A percentile compares a stretch with the other conserved stretches of the same genome.
These are phyloP conservation scores for Agrilus mali DNA, from an alignment of 2,888 invertebrate genomes.

Conservation along the genomic window DNA sequence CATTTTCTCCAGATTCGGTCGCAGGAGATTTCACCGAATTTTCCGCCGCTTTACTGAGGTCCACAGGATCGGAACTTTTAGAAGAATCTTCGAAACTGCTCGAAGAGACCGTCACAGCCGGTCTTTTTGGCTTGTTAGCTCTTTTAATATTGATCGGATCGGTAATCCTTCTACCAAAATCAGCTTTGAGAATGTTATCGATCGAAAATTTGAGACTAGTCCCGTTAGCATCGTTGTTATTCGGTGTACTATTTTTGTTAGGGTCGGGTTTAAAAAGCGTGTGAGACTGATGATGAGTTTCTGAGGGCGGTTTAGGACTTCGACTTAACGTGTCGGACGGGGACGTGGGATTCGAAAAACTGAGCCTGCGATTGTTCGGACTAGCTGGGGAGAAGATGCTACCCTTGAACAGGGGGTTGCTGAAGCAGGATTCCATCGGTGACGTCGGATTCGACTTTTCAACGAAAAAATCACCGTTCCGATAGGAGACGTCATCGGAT, in stretches of 20 bases:
- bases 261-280: conserved; percentile 21
- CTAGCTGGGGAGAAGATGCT: conserved; percentile 19
- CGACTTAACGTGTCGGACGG: conserved; percentile 16
- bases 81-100: conserved; percentile 26
- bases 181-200: conserved; percentile 74
- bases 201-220: conserved; percentile 67
- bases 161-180: conserved; percentile 63
- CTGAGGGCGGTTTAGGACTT: conserved; percentile 19
- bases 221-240: conserved; percentile 24
- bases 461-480: conserved; percentile 16
- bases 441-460: conserved; percentile 22
- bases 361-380: conserved; percentile 14
- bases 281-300: conserved; percentile 17
- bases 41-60: conserved; percentile 29
- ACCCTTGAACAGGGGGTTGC: conserved; percentile 18
- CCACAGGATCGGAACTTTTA: conserved; percentile 26
- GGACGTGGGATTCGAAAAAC: conserved; percentile 21
- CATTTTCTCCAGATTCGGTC: conserved; percentile 27
- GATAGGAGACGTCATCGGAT: conserved; percentile 19
- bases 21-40: conserved; percentile 20
- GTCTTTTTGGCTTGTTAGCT: conserved; percentile 24
- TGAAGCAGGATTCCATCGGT: conserved; percentile 15
- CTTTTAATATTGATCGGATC: conserved; percentile 55
- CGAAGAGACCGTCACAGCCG: conserved; percentile 20
- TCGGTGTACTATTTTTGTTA: conserved; percentile 12